Percentiles rank a stretch among this genome's conserved stretches.
Evolutionary conservation across 2,888 invertebrate species (phyloP).

Genomic region (Drosophila multiciliata): DNA sequence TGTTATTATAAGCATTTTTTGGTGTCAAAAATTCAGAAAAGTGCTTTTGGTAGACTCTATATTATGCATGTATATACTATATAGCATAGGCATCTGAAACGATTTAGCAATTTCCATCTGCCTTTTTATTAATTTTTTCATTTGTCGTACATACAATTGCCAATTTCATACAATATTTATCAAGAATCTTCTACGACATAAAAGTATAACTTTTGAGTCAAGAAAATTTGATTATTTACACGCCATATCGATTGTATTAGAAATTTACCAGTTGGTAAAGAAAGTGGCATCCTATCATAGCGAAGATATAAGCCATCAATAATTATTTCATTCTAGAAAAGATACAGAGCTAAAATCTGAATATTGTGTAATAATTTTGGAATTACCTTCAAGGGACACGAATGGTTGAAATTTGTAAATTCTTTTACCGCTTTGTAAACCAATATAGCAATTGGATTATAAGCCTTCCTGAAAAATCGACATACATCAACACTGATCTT

Average conservation of each 20-base stretch:
- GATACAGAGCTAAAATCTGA: fast-evolving
- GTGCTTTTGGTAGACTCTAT: too few relatives aligned
- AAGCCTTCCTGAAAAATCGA: conserved; percentile 2
- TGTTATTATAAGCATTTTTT: too few relatives aligned
- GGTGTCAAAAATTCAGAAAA: too few relatives aligned
- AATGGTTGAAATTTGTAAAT: not conserved
- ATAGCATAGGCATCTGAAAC: not conserved
- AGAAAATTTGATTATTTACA: not conserved
- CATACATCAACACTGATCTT: not conserved
- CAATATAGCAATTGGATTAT: not conserved
- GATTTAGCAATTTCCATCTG: not conserved
- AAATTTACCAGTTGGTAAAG: not conserved
- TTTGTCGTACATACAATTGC: not conserved
- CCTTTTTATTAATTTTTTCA: too few relatives aligned
- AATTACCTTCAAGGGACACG: conserved; percentile 8
- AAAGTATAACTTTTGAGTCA: not conserved
- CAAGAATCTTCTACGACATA: not conserved
- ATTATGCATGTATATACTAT: too few relatives aligned
- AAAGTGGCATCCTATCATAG: not conserved
- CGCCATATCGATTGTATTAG: not conserved
- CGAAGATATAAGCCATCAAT: not conserved
- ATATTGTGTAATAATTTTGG: not conserved
- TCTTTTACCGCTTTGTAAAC: not conserved
- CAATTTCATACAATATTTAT: not conserved
- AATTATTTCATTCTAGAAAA: not conserved